phyloP scores from a whole-genome alignment of 30 jellyfish, hydroid and myxozoan genomes.

The Nemopilema nomurai region DNA sequence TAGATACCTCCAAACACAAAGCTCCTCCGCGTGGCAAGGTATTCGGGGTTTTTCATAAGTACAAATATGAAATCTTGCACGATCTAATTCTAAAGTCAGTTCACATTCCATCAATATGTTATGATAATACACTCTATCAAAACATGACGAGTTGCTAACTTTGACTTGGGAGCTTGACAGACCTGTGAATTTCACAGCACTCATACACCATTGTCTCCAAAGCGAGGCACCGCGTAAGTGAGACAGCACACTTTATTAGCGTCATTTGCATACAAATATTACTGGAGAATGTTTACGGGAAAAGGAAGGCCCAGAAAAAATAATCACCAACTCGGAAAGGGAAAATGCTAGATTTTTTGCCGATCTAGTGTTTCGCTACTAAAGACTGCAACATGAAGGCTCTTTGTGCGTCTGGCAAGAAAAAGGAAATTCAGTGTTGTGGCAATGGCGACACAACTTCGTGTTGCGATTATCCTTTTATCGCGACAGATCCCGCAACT shows the following conservation, averaged over 20 bases:
- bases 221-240: background rate
- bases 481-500: conserved; percentile 11
- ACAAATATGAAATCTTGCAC: too few relatives aligned
- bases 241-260: background rate
- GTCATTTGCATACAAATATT: background rate
- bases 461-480: conserved; percentile 41
- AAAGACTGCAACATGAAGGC: conserved; percentile 34
- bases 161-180: too few relatives aligned
- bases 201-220: too few relatives aligned
- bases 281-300: background rate
- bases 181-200: too few relatives aligned
- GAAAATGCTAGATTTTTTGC: background rate
- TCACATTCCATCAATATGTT: too few relatives aligned
- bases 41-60: background rate
- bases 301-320: background rate
- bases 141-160: too few relatives aligned
- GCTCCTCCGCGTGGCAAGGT: background rate
- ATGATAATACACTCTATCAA: too few relatives aligned
- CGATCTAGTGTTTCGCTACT: background rate
- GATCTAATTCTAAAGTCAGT: too few relatives aligned
- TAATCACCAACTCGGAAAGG: background rate
- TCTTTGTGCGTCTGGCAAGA: conserved; percentile 59
- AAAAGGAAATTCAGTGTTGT: conserved; percentile 48
- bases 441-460: conserved; percentile 44
- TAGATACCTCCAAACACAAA: too few relatives aligned